phyloP scores from a whole-genome alignment of 2,888 invertebrate species.

The Endomychus coccineus region DNA sequence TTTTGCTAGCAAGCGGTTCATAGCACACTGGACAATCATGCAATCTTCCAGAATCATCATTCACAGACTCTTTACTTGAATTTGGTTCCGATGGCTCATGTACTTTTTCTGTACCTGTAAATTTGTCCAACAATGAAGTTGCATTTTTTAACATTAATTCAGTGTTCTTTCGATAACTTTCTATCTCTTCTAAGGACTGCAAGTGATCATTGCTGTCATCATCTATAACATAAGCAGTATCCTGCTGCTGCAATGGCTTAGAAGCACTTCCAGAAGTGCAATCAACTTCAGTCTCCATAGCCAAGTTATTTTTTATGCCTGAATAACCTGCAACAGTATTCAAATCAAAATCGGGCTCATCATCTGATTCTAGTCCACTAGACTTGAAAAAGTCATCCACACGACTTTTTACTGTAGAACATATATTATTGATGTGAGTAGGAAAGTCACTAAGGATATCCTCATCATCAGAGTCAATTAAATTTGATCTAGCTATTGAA shows the following conservation, averaged over 20 bases:
- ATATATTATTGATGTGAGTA: too few relatives aligned
- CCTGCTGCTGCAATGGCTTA: too few relatives aligned
- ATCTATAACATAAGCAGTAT: too few relatives aligned
- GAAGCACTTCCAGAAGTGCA: too few relatives aligned
- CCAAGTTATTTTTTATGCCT: too few relatives aligned
- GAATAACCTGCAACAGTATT: too few relatives aligned
- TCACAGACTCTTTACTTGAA: not conserved
- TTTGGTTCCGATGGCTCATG: not conserved
- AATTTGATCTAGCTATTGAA: too few relatives aligned
- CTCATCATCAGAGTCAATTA: too few relatives aligned
- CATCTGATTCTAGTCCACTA: conserved; percentile 12
- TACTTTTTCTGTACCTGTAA: not conserved
- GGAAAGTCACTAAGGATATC: too few relatives aligned
- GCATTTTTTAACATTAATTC: conserved; percentile 9
- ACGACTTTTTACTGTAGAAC: conserved; percentile 3
- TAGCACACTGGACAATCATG: conserved; percentile 12
- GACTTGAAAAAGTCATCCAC: conserved; percentile 9
- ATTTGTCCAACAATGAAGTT: conserved; percentile 10
- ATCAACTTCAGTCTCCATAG: too few relatives aligned
- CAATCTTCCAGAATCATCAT: not conserved
- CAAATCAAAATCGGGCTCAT: too few relatives aligned
- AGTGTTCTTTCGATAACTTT: conserved; percentile 12
- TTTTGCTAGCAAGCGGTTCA: conserved; percentile 8
- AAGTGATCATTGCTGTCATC: conserved; percentile 5
- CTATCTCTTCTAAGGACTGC: conserved; percentile 6